These are phyloP conservation scores for Branchellion lobata DNA, from an alignment of 2,888 invertebrate genomes.

Conservation along the genomic window DNA sequence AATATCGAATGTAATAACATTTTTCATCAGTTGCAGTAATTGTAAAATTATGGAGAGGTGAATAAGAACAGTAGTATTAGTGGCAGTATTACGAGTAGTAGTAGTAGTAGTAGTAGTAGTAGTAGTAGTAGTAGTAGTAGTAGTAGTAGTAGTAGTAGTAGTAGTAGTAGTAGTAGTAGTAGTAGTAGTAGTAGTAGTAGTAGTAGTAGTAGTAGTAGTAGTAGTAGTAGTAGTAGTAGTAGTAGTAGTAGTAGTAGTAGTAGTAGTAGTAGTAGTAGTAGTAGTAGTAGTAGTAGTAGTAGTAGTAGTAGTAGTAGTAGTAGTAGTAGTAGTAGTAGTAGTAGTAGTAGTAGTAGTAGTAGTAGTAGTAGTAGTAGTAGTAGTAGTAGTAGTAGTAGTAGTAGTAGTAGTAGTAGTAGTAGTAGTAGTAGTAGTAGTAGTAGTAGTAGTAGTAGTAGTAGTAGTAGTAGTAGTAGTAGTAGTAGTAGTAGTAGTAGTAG, in stretches of 20 bases:
- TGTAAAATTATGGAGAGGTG: no score
- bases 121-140: conserved; percentile 32
- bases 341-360: neutral
- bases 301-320: conserved; percentile 16
- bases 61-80: no score
- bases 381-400: neutral
- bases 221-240: conserved; percentile 30
- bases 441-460: neutral
- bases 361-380: neutral
- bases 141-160: conserved; percentile 3
- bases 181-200: neutral
- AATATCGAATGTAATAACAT: no score
- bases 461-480: neutral
- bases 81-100: no score
- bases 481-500: conserved; percentile 16
- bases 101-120: neutral
- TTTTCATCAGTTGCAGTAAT: no score
- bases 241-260: conserved; percentile 3
- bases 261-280: neutral
- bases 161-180: neutral
- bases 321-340: conserved; percentile 28
- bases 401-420: conserved; percentile 30
- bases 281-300: neutral
- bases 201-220: neutral
- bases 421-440: conserved; percentile 3